Conservation (phyloP, 2,888 invertebrate species). For the Drosophila siamana region DNA sequence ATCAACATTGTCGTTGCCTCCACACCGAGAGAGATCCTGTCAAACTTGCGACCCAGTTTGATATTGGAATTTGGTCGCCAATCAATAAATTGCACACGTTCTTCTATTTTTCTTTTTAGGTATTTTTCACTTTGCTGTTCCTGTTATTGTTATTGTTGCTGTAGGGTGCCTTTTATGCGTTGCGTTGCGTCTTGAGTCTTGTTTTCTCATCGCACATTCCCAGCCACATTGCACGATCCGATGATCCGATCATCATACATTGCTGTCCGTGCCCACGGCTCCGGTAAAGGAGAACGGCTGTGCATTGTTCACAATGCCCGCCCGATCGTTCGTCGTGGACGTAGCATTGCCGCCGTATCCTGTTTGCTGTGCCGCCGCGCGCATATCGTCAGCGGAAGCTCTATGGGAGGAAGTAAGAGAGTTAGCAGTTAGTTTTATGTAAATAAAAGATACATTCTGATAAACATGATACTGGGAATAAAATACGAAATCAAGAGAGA, state of each 20-base stretch:
- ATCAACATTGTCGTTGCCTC: conserved; percentile 39
- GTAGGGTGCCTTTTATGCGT: conserved; percentile 60
- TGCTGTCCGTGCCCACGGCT: conserved; percentile 89
- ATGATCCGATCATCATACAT: conserved; percentile 86
- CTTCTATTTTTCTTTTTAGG: conserved; percentile 6
- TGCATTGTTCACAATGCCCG: conserved; percentile 92
- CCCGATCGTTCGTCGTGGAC: conserved; percentile 88
- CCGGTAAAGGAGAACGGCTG: conserved; percentile 92
- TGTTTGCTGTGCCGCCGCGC: conserved; percentile 86
- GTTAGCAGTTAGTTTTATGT: conserved; percentile 3
- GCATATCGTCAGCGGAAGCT: conserved; percentile 93
- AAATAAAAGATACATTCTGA: conserved; percentile 1
- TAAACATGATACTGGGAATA: not conserved
- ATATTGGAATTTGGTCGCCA: conserved; percentile 24
- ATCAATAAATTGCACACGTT: conserved; percentile 67
- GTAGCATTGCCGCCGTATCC: conserved; percentile 70
- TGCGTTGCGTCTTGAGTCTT: conserved; percentile 73
- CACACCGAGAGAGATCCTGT: conserved; percentile 49
- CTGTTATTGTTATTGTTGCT: conserved; percentile 39
- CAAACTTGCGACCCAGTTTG: conserved; percentile 15
- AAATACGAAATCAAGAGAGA: conserved; percentile 10
- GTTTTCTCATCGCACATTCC: conserved; percentile 75
- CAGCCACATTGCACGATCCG: conserved; percentile 13
- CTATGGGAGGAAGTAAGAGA: conserved; percentile 84
- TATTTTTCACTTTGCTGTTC: conserved; percentile 17